Percentiles rank a stretch among this genome's conserved stretches.
These are phyloP conservation scores for Polypedilum vanderplanki DNA, from an alignment of 1,140 invertebrate genomes.

Conservation along the genomic window DNA sequence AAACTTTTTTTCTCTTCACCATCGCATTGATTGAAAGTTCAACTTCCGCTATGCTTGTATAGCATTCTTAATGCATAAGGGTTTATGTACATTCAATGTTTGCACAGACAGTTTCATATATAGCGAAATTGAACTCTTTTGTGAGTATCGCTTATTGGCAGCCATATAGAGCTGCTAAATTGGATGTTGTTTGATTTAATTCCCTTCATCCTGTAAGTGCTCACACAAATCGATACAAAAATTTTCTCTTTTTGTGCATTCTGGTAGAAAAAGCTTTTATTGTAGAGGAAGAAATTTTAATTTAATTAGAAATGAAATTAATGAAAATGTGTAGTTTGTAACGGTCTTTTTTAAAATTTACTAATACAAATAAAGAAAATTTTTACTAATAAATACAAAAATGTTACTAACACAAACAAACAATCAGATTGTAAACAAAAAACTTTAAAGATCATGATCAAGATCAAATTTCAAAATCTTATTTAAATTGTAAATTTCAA, in stretches of 20 bases:
- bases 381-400: no score
- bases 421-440: no score
- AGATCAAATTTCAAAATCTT: no score
- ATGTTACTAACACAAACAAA: no score
- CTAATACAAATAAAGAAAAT: no score
- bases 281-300: background rate
- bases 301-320: background rate
- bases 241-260: background rate
- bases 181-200: conserved; percentile 13
- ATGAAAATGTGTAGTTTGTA: no score
- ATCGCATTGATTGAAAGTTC: background rate
- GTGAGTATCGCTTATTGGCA: background rate
- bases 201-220: background rate
- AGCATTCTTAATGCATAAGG: no score
- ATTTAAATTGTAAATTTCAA: no score
- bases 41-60: background rate
- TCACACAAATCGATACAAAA: background rate
- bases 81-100: no score
- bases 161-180: background rate
- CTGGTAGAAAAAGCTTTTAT: background rate
- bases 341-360: no score
- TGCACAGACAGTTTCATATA: background rate
- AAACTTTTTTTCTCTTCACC: no score
- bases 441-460: no score
- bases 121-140: background rate